A percentile compares a stretch with the other conserved stretches of the same genome.
phyloP scores from a whole-genome alignment of 2,113 vertebrate genomes.

The Micromys minutus region DNA sequence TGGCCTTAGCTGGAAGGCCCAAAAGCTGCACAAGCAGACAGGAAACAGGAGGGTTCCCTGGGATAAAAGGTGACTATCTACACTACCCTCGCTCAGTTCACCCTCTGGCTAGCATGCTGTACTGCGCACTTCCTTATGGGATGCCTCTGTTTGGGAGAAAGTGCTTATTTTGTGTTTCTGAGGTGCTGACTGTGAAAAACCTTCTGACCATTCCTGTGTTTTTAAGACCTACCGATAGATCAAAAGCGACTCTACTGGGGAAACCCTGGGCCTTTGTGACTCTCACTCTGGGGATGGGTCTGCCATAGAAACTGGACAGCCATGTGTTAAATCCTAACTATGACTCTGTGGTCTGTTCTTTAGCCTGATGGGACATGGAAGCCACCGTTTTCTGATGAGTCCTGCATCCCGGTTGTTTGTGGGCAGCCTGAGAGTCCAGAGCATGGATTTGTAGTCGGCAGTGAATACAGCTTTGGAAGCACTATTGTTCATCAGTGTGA shows the following conservation, averaged over 20 bases:
- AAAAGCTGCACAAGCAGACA: neutral
- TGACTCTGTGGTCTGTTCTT: conserved; percentile 55
- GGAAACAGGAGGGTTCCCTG: neutral
- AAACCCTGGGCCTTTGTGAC: neutral
- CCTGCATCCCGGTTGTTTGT: conserved; percentile 91
- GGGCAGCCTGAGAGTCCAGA: conserved; percentile 87
- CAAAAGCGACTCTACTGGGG: neutral
- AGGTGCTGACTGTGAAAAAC: neutral
- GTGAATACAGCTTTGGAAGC: conserved; percentile 88
- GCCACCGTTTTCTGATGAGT: conserved; percentile 89
- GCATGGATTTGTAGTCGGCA: conserved; percentile 89
- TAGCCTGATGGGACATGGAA: conserved; percentile 92
- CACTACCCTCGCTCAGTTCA: neutral
- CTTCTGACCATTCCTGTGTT: neutral
- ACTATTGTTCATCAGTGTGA: conserved; percentile 91
- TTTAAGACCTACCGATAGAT: neutral
- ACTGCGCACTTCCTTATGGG: neutral
- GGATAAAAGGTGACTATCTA: neutral
- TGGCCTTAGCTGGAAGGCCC: neutral
- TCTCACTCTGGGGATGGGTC: neutral
- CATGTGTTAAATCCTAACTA: neutral
- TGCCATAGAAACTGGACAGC: neutral
- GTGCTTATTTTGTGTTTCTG: neutral
- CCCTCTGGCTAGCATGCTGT: neutral
- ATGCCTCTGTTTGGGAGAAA: neutral